Base-by-base conservation (phyloP, 2,888 invertebrate species). In the Dasysyrphus albostriatus region DNA sequence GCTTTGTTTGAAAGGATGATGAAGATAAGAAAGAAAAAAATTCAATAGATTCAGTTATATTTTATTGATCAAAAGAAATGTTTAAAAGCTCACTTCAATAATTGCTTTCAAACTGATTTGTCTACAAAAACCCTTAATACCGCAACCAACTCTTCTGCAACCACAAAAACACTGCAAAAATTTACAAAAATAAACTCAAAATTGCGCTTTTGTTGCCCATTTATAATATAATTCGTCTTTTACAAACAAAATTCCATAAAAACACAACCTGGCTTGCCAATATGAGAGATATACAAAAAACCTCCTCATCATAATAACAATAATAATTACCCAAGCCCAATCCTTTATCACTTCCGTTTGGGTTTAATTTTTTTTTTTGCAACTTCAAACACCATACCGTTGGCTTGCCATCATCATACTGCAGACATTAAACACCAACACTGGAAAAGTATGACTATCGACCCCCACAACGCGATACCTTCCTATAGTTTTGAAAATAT, bases 291-390 rank as follows among this genome's bases (percentile, higher is more conserved):
- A 7, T 29, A 67, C 74, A 74, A 65, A 67, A 74, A 58, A 24
- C 24, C 39, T 49, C n/a, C 37, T n/a, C 67, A 59, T 74, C 61
- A 54, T 61, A 59, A 80, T 74, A 81, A n/a, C n/a, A n/a, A 81
- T 81, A 81, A 24, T 24, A 24, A 81, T 81, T 81, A 61, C 51
- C 75, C 51, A 29, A 54, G 49, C 44, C 65, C 74, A 54, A 80
- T 44, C 63, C 61, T 63, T 69, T 75, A 81, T 19, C 54, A 37
- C 47, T 70, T 81, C 75, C 75, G 44, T 54, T 63, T 42, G 69
- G 32, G 29, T 34, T 8, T 0, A 51, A n/a, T n/a, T 75, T 74
- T 75, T 69, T 37, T 24, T 1, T 19, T 19, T 6, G 5, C 16
- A 58, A n/a, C 3, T 34, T 5, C 8, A n/a, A 16, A 58, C 24